These are phyloP conservation scores for Diacarnus erythraeanus DNA, from an alignment of 37 sponge, comb jelly and placozoan species.

Conservation along the genomic window DNA sequence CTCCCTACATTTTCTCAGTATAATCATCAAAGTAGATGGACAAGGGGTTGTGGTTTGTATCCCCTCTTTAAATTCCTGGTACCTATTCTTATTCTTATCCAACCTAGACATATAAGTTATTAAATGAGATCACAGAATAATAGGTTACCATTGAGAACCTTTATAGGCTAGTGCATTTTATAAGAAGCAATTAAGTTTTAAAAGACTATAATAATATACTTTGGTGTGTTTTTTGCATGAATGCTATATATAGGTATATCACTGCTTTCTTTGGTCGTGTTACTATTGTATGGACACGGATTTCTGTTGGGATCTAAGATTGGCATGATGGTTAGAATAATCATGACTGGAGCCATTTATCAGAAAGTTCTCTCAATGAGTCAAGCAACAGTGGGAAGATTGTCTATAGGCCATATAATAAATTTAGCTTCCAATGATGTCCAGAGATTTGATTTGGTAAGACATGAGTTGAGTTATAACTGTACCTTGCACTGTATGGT, in stretches of 20 bases:
- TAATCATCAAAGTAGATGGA: too few relatives aligned
- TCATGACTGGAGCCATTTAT: slow-evolving; percentile 48
- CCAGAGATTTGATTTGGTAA: slow-evolving; percentile 71
- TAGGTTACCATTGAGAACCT: background rate
- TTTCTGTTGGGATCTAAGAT: slow-evolving; percentile 34
- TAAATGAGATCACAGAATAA: too few relatives aligned
- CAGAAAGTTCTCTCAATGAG: slow-evolving; percentile 66
- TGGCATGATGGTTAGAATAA: slow-evolving; percentile 53
- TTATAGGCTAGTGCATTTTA: background rate
- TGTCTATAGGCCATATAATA: slow-evolving; percentile 69
- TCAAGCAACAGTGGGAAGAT: slow-evolving; percentile 40
- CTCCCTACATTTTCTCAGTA: too few relatives aligned
- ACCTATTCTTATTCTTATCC: too few relatives aligned
- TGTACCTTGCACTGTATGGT: too few relatives aligned
- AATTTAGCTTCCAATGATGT: slow-evolving; percentile 85
- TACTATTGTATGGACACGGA: slow-evolving; percentile 29
- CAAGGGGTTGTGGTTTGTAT: too few relatives aligned
- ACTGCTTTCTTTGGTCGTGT: slow-evolving; percentile 7
- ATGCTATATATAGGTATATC: slow-evolving; percentile 34
- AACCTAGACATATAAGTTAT: too few relatives aligned
- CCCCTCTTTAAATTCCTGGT: too few relatives aligned
- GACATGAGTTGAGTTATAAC: too few relatives aligned
- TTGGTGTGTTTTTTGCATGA: too few relatives aligned
- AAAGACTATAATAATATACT: too few relatives aligned
- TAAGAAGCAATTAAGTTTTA: background rate